phyloP scores from a whole-genome alignment of 2,888 invertebrate genomes.

The Lepidocyrtoides sp. region DNA sequence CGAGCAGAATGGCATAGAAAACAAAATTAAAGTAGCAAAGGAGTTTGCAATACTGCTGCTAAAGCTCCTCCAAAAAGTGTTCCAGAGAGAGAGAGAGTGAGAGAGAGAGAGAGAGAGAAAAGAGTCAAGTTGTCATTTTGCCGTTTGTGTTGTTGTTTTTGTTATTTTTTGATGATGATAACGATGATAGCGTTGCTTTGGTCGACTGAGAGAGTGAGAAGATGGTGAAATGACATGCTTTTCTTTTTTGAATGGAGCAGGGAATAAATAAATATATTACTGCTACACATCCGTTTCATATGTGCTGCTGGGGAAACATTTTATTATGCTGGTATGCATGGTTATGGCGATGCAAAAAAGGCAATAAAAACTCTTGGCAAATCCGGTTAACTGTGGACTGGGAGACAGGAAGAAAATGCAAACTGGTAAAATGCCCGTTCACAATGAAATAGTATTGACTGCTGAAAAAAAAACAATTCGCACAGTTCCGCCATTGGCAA shows the following conservation, averaged over 20 bases:
- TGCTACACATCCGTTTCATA: too few relatives aligned
- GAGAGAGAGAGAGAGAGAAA: neutral
- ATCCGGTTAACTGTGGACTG: neutral
- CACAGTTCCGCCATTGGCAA: too few relatives aligned
- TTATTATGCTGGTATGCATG: neutral
- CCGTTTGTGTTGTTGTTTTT: neutral
- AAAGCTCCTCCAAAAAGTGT: too few relatives aligned
- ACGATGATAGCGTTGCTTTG: neutral
- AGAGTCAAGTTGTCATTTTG: conserved; percentile 22
- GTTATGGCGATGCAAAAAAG: neutral
- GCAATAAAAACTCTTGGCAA: neutral
- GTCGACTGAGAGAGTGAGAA: too few relatives aligned
- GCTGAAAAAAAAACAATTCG: too few relatives aligned
- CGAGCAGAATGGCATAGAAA: neutral
- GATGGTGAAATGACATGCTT: too few relatives aligned
- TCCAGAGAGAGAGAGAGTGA: neutral
- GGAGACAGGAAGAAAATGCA: conserved; percentile 16
- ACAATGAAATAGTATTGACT: too few relatives aligned
- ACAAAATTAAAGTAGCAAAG: neutral
- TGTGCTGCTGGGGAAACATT: too few relatives aligned
- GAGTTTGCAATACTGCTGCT: too few relatives aligned
- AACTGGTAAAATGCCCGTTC: neutral
- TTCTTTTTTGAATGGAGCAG: too few relatives aligned
- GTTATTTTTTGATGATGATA: neutral
- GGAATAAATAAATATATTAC: too few relatives aligned